A percentile compares a stretch with the other conserved stretches of the same genome.
Evolutionary conservation across 2,113 vertebrate species (phyloP).

Genomic region (Chlamydotis undulata): DNA sequence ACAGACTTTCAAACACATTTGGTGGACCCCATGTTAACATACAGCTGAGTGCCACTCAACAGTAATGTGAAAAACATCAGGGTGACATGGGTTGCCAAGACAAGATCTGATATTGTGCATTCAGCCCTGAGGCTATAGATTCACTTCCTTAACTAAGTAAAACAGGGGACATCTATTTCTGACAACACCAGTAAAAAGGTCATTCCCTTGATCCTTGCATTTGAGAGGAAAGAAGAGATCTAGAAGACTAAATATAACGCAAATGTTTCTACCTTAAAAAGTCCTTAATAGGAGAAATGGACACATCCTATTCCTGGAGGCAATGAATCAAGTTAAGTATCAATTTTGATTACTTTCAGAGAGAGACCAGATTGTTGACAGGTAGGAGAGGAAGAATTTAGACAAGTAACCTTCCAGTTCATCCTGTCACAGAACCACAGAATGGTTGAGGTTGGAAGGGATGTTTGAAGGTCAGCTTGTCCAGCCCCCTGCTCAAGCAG

Average conservation of each 20-base stretch:
- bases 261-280: not conserved
- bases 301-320: not conserved
- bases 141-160: not conserved
- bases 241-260: not conserved
- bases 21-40: not conserved
- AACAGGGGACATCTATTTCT: slow-evolving; percentile 8
- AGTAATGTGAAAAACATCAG: not conserved
- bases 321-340: not conserved
- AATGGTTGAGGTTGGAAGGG: not conserved
- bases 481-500: not conserved
- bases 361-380: not conserved
- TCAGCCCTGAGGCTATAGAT: not conserved
- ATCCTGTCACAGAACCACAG: not conserved
- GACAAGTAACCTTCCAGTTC: not conserved
- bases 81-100: not conserved
- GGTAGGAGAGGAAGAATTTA: not conserved
- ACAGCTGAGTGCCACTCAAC: not conserved
- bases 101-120: not conserved
- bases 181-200: not conserved
- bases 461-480: not conserved
- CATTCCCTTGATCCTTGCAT: not conserved
- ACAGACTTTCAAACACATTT: not conserved
- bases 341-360: not conserved
- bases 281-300: not conserved
- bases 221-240: not conserved